These are phyloP conservation scores for Caradrina kadenii DNA, from an alignment of 2,888 invertebrate species.

Conservation along the genomic window DNA sequence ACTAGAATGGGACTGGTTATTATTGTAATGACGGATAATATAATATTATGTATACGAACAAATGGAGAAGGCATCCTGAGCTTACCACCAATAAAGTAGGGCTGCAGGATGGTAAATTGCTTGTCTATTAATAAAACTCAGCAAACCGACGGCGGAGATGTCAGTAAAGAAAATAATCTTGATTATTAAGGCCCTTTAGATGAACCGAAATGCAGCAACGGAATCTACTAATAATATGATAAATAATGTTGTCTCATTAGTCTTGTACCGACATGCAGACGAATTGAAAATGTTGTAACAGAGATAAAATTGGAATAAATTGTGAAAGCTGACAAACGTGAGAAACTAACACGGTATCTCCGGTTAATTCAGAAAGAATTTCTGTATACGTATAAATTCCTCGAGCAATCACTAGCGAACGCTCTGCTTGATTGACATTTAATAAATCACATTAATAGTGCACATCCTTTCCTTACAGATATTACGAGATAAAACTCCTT, in stretches of 20 bases:
- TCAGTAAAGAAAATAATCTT: background rate
- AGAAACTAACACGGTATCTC: constrained; percentile 55
- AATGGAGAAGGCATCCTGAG: background rate
- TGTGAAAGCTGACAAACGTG: constrained; percentile 63
- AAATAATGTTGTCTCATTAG: constrained; percentile 58
- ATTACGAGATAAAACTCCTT: constrained; percentile 34
- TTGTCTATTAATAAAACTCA: constrained; percentile 1
- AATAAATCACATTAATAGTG: constrained; percentile 45
- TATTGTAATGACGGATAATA: too few relatives aligned
- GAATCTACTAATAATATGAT: constrained; percentile 35
- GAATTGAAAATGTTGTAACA: constrained; percentile 61
- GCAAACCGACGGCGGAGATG: background rate
- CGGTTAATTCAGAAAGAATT: constrained; percentile 55
- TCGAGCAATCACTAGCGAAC: constrained; percentile 30
- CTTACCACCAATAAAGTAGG: background rate
- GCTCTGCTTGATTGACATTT: constrained; percentile 36
- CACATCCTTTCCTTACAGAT: constrained; percentile 45
- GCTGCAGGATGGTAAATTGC: background rate
- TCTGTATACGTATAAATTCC: constrained; percentile 47
- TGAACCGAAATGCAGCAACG: constrained; percentile 13
- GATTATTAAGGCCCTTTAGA: constrained; percentile 12
- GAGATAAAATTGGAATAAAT: constrained; percentile 63
- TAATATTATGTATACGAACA: too few relatives aligned
- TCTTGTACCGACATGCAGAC: constrained; percentile 36
- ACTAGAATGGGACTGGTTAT: too few relatives aligned